Conservation (phyloP, 1,140 invertebrate species). For the Euwallacea fornicatus region DNA sequence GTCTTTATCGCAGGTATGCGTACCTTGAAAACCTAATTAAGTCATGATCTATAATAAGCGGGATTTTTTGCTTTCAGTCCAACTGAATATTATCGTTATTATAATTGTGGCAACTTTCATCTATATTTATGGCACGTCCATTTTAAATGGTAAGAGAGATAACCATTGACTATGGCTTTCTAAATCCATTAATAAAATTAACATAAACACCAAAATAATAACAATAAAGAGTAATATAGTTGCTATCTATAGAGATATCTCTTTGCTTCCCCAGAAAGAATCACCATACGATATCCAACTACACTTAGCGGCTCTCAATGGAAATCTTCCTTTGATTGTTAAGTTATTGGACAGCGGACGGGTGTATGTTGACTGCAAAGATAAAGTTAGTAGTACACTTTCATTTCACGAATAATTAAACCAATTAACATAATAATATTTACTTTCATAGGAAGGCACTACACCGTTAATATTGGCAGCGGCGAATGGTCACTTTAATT, state of each 20-base stretch:
- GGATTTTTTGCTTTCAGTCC: neutral
- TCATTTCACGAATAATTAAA: neutral
- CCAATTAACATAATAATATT: neutral
- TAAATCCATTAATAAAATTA: neutral
- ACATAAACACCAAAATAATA: too few relatives aligned
- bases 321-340: slow-evolving; percentile 74
- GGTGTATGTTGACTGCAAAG: slow-evolving; percentile 90
- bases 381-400: slow-evolving; percentile 66
- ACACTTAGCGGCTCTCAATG: slow-evolving; percentile 83
- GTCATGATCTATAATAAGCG: neutral
- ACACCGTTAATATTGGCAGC: slow-evolving; percentile 88
- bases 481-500: slow-evolving; percentile 84
- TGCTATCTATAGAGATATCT: neutral
- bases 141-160: too few relatives aligned
- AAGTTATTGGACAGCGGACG: slow-evolving; percentile 86
- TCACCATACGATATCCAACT: slow-evolving; percentile 87
- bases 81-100: neutral
- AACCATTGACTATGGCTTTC: neutral
- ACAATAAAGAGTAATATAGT: too few relatives aligned
- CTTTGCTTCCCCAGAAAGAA: slow-evolving; percentile 71
- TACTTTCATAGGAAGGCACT: slow-evolving; percentile 76
- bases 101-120: neutral
- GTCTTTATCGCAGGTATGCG: neutral
- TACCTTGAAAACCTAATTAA: neutral
- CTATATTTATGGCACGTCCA: neutral